Percentiles rank a stretch among this genome's conserved stretches.
These are phyloP conservation scores for Nebria brevicollis DNA, from an alignment of 2,888 invertebrate species.

Conservation along the genomic window DNA sequence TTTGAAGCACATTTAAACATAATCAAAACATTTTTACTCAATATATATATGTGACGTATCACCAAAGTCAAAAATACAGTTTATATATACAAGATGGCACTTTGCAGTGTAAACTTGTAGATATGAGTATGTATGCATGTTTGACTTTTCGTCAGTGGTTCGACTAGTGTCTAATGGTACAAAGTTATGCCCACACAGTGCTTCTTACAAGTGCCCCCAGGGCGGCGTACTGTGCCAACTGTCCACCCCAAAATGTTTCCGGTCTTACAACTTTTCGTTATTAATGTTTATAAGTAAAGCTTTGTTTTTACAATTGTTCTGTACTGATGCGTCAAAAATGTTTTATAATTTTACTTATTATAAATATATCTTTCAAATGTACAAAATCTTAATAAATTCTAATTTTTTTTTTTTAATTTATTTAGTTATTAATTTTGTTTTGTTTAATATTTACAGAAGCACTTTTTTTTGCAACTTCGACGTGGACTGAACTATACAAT, in stretches of 20 bases:
- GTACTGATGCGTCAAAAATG: slow-evolving; percentile 36
- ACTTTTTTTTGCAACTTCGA: slow-evolving; percentile 46
- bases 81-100: too few relatives aligned
- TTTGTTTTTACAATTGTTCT: slow-evolving; percentile 17
- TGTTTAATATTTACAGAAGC: slow-evolving; percentile 27
- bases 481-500: slow-evolving; percentile 46
- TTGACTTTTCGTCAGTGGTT: too few relatives aligned
- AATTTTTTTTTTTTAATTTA: slow-evolving; percentile 12
- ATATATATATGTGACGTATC: neutral
- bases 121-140: too few relatives aligned
- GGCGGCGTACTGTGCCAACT: neutral
- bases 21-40: neutral
- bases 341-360: slow-evolving; percentile 34
- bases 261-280: slow-evolving; percentile 21
- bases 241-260: slow-evolving; percentile 25
- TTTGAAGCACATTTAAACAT: too few relatives aligned
- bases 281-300: slow-evolving; percentile 4
- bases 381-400: slow-evolving; percentile 47
- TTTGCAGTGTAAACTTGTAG: too few relatives aligned
- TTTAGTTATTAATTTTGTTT: neutral
- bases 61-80: too few relatives aligned
- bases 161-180: neutral
- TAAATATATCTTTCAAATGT: slow-evolving; percentile 46
- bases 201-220: neutral
- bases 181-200: neutral